Conservation (phyloP, 2,113 vertebrate genomes). For the Grammomys surdaster region DNA sequence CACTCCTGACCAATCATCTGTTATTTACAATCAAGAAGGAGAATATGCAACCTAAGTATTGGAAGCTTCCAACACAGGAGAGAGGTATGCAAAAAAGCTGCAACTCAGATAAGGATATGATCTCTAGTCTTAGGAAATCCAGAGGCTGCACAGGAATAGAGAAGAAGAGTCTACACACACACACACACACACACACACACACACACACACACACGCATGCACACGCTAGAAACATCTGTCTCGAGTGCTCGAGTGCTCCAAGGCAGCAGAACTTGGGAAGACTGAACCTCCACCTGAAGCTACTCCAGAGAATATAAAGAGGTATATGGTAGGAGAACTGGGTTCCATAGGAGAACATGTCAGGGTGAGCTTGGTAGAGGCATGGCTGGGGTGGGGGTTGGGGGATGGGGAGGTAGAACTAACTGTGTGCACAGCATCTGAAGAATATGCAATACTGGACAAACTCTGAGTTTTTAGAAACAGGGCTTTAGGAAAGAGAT, state of each 20-base stretch:
- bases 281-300: not conserved
- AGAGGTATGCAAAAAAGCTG: not conserved
- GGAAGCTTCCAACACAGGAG: not conserved
- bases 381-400: accelerated
- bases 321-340: not conserved
- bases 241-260: accelerated
- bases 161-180: not conserved
- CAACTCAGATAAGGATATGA: not conserved
- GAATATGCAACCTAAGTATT: too few relatives aligned
- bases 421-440: not conserved
- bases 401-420: accelerated
- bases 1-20: not conserved
- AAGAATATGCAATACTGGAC: not conserved
- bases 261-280: not conserved
- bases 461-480: not conserved
- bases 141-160: not conserved
- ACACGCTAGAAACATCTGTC: not conserved
- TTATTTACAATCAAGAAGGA: not conserved
- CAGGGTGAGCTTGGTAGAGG: not conserved
- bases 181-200: not conserved
- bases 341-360: too few relatives aligned
- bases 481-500: not conserved
- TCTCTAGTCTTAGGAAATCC: not conserved
- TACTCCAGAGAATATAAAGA: accelerated
- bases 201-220: not conserved